phyloP scores from a whole-genome alignment of 1,140 invertebrate species.

The Apis laboriosa region DNA sequence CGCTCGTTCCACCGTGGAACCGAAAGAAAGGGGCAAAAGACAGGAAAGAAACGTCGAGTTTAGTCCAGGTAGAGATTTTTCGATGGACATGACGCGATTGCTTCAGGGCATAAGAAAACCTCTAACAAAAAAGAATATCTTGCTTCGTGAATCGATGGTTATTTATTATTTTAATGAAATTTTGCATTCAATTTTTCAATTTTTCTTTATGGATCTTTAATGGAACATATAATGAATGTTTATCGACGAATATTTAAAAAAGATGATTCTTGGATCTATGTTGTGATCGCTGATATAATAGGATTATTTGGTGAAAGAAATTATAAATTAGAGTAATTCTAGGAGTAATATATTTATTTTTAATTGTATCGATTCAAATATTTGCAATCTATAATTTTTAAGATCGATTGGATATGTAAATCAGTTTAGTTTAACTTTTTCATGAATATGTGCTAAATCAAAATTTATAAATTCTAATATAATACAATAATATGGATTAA shows the following conservation, averaged over 20 bases:
- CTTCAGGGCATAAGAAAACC: background rate
- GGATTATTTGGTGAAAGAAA: no score
- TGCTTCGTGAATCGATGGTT: background rate
- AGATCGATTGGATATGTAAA: no score
- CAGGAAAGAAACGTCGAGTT: background rate
- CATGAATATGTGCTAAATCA: no score
- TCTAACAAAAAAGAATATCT: background rate
- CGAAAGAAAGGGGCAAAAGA: background rate
- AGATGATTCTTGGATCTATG: no score
- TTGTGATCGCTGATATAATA: no score
- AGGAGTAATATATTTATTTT: no score
- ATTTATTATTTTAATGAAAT: background rate
- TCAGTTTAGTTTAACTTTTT: no score
- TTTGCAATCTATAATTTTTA: no score
- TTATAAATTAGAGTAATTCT: no score
- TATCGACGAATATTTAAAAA: background rate
- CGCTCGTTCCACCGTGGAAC: background rate
- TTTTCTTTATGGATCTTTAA: background rate
- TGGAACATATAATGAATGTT: background rate
- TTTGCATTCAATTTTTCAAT: background rate
- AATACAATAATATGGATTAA: no score
- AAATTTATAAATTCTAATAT: no score
- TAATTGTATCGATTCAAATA: no score
- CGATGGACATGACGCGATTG: slow-evolving; percentile 13
- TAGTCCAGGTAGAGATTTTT: slow-evolving; percentile 19